These are phyloP conservation scores for Hypanus sabinus DNA, from an alignment of 2,113 vertebrate genomes.

Conservation along the genomic window DNA sequence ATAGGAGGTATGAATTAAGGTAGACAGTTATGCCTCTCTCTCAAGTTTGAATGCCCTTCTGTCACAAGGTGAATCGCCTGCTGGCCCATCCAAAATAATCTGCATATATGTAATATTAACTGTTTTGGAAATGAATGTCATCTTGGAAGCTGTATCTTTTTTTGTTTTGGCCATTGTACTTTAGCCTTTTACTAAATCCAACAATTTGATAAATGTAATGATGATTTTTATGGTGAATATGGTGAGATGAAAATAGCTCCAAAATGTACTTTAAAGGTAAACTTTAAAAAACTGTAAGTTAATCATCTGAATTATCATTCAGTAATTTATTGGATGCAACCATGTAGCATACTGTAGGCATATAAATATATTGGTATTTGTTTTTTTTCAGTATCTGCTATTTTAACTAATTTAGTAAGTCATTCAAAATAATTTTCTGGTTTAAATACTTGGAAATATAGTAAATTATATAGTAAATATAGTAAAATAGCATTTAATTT, in stretches of 20 bases:
- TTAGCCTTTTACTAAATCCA: not conserved
- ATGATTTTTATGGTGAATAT: not conserved
- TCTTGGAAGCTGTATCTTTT: not conserved
- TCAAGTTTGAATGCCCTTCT: constrained; percentile 20
- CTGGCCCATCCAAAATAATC: constrained; percentile 20
- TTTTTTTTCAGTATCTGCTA: not conserved
- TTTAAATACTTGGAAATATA: not conserved
- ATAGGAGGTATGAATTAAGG: constrained; percentile 36
- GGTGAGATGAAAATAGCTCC: not conserved
- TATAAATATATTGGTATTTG: not conserved
- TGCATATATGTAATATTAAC: constrained; percentile 33
- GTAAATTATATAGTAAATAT: not conserved
- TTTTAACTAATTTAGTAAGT: not conserved
- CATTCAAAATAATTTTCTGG: not conserved
- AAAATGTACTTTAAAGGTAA: constrained; percentile 1
- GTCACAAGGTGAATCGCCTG: constrained; percentile 32
- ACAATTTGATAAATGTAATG: constrained; percentile 1
- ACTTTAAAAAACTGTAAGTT: not conserved
- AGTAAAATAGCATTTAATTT: not conserved
- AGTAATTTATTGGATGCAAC: not conserved
- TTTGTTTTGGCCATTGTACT: not conserved
- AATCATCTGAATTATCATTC: constrained; percentile 14
- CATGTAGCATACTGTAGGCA: not conserved
- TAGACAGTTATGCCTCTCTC: constrained; percentile 29
- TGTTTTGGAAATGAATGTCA: constrained; percentile 33